Conservation (phyloP, 2,797 vertebrate species). For the Ceryle rudis region DNA sequence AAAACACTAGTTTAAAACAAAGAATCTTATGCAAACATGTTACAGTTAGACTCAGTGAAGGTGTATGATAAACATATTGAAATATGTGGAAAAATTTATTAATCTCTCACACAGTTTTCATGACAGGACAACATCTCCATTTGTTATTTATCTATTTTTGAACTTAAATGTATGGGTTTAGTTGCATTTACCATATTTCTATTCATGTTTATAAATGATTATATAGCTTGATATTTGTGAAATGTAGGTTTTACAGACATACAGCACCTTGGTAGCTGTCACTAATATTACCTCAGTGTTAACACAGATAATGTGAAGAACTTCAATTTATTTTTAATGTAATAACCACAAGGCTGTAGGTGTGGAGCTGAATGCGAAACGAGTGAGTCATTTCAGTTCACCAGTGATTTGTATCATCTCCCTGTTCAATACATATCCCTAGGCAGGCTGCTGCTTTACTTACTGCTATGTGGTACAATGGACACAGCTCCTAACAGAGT, state of each 20-base stretch:
- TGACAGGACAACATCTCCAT: not conserved
- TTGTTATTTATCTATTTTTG: slow-evolving; percentile 31
- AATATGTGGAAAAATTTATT: not conserved
- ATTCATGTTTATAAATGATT: slow-evolving; percentile 45
- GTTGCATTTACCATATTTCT: not conserved
- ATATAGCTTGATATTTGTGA: not conserved
- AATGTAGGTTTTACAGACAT: not conserved
- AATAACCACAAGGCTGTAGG: not conserved
- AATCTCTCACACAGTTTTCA: slow-evolving; percentile 17
- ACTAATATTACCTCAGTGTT: not conserved
- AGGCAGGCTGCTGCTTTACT: not conserved
- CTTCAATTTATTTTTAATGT: slow-evolving; percentile 12
- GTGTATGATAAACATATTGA: slow-evolving; percentile 24
- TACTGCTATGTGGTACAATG: not conserved
- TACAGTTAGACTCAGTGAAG: not conserved
- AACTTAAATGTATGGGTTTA: not conserved
- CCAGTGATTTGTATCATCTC: not conserved
- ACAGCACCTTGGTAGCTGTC: not conserved
- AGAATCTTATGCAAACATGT: not conserved
- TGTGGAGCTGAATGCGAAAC: not conserved
- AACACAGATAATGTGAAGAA: not conserved
- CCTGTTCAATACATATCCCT: not conserved
- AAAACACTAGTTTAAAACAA: not conserved
- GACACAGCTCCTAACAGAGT: not conserved
- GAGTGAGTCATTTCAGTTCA: not conserved